These are phyloP conservation scores for Apis laboriosa DNA, from an alignment of 1,140 invertebrate species.

Conservation along the genomic window DNA sequence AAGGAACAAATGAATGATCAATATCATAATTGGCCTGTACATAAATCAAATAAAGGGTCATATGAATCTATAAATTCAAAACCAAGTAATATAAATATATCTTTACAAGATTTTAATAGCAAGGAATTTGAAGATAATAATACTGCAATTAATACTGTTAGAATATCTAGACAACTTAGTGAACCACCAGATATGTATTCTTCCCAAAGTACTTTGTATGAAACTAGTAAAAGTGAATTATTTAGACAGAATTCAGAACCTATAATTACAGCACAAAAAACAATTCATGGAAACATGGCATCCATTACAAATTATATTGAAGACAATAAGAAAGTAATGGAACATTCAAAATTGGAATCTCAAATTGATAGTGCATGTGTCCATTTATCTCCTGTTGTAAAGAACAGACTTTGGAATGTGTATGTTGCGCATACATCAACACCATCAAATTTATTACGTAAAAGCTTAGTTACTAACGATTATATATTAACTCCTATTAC, in stretches of 20 bases:
- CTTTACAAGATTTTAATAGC: slow-evolving; percentile 28
- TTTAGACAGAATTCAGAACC: slow-evolving; percentile 68
- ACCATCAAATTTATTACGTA: slow-evolving; percentile 74
- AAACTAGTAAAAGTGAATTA: slow-evolving; percentile 49
- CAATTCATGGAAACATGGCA: background rate
- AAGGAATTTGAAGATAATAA: slow-evolving; percentile 1
- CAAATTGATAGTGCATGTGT: slow-evolving; percentile 46
- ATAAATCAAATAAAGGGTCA: slow-evolving; percentile 29
- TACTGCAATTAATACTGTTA: slow-evolving; percentile 23
- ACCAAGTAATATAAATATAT: slow-evolving; percentile 4
- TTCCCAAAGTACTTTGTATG: slow-evolving; percentile 36
- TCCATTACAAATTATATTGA: slow-evolving; percentile 8
- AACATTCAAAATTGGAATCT: slow-evolving; percentile 41
- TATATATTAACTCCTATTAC: slow-evolving; percentile 81
- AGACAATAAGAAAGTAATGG: background rate
- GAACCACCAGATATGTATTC: slow-evolving; percentile 72
- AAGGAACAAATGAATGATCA: slow-evolving; percentile 45
- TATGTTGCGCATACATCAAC: slow-evolving; percentile 77
- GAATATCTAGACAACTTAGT: slow-evolving; percentile 66
- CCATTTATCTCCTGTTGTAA: slow-evolving; percentile 61
- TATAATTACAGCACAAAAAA: slow-evolving; percentile 35
- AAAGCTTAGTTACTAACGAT: slow-evolving; percentile 78
- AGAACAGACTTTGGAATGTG: slow-evolving; percentile 67
- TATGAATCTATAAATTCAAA: slow-evolving; percentile 23
- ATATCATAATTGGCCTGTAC: background rate